Percentiles rank a stretch among this genome's conserved stretches.
Evolutionary conservation across 1,140 invertebrate genomes (phyloP).

Genomic region (Drosophila sproati): DNA sequence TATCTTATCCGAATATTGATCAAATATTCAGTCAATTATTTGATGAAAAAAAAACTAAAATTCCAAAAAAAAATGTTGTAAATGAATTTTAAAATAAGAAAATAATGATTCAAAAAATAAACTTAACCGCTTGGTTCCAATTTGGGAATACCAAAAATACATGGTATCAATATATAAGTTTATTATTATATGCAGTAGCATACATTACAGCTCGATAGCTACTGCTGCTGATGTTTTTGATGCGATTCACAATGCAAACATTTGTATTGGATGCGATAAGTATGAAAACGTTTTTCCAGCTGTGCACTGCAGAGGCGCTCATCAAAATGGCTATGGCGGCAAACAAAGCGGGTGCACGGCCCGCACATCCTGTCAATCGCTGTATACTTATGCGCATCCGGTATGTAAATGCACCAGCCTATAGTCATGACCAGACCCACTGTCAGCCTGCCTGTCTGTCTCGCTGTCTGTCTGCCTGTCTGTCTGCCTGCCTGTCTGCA

Average conservation of each 20-base stretch:
- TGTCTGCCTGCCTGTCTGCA: background rate
- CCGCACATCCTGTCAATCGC: constrained; percentile 80
- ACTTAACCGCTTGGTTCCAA: no score
- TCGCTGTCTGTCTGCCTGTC: background rate
- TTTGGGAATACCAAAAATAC: no score
- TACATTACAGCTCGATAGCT: no score
- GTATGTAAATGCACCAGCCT: constrained; percentile 63
- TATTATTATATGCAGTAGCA: no score
- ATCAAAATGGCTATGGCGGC: constrained; percentile 33
- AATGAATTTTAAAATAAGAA: background rate
- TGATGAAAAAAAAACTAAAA: constrained; percentile 1
- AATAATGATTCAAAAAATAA: no score
- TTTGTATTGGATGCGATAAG: constrained; percentile 17
- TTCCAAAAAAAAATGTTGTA: background rate
- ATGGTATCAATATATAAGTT: no score
- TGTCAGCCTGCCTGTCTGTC: background rate
- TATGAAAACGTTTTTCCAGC: constrained; percentile 9
- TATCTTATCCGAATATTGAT: constrained; percentile 3
- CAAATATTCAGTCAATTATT: constrained; percentile 13
- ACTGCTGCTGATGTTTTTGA: background rate
- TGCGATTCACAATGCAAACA: constrained; percentile 6
- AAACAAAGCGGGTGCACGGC: constrained; percentile 69
- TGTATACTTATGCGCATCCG: constrained; percentile 79
- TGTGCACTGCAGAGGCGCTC: background rate
- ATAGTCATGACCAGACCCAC: constrained; percentile 29